These are phyloP conservation scores for Chaetorhynchus papuensis DNA, from an alignment of 2,113 vertebrate genomes.

Conservation along the genomic window DNA sequence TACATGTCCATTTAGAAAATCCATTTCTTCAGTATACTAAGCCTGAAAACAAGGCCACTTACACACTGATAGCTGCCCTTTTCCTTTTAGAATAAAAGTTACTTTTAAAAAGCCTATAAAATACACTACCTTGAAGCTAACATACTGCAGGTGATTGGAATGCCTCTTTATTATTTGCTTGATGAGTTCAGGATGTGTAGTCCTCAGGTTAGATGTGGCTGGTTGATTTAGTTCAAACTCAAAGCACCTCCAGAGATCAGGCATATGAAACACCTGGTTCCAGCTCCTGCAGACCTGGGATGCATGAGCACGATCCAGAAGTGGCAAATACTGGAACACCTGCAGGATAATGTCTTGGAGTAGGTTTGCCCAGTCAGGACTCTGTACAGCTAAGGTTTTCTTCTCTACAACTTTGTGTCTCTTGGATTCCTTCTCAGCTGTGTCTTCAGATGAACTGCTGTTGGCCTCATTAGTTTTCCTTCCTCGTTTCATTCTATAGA, in stretches of 20 bases:
- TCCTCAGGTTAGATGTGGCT: slow-evolving; percentile 91
- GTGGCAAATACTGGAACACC: slow-evolving; percentile 90
- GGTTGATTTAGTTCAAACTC: slow-evolving; percentile 97
- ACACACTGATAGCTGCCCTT: neutral
- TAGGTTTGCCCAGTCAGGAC: slow-evolving; percentile 81
- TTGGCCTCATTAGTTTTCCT: slow-evolving; percentile 73
- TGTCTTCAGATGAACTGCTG: slow-evolving; percentile 67
- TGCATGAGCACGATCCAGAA: slow-evolving; percentile 90
- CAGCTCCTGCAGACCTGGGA: slow-evolving; percentile 91
- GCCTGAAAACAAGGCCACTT: neutral
- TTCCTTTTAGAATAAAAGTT: neutral
- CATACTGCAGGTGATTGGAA: slow-evolving; percentile 95
- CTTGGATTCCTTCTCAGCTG: slow-evolving; percentile 70
- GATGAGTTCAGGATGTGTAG: slow-evolving; percentile 94
- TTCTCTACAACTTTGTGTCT: slow-evolving; percentile 69
- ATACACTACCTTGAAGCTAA: slow-evolving; percentile 92
- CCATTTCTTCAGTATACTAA: neutral
- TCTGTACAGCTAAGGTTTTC: neutral
- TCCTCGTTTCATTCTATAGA: slow-evolving; percentile 87
- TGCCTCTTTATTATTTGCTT: slow-evolving; percentile 97
- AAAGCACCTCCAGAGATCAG: slow-evolving; percentile 95
- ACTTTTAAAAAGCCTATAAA: neutral
- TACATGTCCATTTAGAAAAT: neutral
- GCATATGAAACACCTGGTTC: slow-evolving; percentile 98
- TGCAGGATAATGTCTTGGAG: slow-evolving; percentile 92